Evolutionary conservation across 2,797 vertebrate species (phyloP).

Genomic region (Buceros bicornis): DNA sequence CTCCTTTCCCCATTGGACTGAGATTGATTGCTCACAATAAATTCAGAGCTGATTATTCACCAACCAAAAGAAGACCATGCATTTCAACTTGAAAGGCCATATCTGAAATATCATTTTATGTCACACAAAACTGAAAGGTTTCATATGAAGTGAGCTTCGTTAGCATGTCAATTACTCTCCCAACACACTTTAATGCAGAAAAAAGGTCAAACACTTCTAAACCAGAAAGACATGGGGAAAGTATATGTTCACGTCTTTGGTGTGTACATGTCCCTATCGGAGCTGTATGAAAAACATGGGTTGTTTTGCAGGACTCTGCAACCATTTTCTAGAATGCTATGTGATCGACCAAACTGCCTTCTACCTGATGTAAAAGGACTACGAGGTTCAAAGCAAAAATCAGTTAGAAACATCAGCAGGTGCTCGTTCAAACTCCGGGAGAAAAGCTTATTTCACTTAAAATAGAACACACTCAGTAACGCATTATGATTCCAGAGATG

Average conservation of each 20-base stretch:
- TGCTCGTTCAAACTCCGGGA: background rate
- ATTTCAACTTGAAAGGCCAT: constrained; percentile 13
- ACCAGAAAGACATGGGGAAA: background rate
- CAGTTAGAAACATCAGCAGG: background rate
- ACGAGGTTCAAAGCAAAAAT: background rate
- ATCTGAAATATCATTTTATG: constrained; percentile 35
- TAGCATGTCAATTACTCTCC: background rate
- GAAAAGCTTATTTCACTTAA: background rate
- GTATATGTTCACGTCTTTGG: background rate
- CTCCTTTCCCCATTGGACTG: constrained; percentile 43
- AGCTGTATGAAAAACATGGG: background rate
- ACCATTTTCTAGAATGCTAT: background rate
- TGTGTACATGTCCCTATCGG: background rate
- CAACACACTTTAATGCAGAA: background rate
- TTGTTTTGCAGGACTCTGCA: background rate
- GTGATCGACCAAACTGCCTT: background rate
- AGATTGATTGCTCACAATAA: constrained; percentile 50
- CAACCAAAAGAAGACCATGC: constrained; percentile 20
- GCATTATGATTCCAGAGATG: background rate
- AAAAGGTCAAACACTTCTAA: background rate
- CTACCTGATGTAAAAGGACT: background rate
- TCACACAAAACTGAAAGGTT: background rate
- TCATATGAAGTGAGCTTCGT: constrained; percentile 2
- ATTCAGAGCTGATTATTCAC: constrained; percentile 62
- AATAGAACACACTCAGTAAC: background rate